Evolutionary conservation across 2,797 vertebrate genomes (phyloP).

Genomic region (Crocodylus rhombifer): DNA sequence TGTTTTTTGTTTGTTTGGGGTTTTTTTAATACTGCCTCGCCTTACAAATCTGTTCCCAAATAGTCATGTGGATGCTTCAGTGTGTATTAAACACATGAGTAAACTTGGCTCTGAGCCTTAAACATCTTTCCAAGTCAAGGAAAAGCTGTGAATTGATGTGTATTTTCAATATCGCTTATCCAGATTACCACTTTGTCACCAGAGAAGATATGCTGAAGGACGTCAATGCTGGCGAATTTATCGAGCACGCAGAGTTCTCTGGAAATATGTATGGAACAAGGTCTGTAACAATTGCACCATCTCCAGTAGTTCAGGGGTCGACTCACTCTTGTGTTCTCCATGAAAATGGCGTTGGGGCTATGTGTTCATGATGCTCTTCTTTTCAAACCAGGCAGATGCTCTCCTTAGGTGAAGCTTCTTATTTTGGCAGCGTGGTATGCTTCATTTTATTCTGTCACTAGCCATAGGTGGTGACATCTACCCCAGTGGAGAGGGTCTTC

Average conservation of each 20-base stretch:
- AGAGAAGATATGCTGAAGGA: conserved; percentile 89
- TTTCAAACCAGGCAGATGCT: rapidly evolving
- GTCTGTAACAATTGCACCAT: conserved; percentile 58
- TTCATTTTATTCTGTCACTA: not conserved
- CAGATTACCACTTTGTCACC: conserved; percentile 96
- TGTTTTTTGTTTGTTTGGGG: no score
- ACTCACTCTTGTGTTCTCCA: not conserved
- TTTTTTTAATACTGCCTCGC: no score
- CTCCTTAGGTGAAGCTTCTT: not conserved
- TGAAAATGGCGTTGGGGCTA: not conserved
- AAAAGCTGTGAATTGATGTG: not conserved
- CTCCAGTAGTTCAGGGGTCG: rapidly evolving
- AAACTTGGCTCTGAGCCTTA: not conserved
- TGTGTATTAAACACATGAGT: not conserved
- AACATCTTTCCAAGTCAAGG: not conserved
- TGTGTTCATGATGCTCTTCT: rapidly evolving
- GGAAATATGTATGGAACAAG: conserved; percentile 98
- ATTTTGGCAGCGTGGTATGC: not conserved
- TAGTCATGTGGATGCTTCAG: not conserved
- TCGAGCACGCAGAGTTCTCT: conserved; percentile 93
- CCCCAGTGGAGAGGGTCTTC: not conserved
- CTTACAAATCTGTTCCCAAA: no score
- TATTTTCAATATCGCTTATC: rapidly evolving
- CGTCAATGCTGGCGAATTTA: conserved; percentile 90
- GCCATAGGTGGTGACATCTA: not conserved